A percentile compares a stretch with the other conserved stretches of the same genome.
Evolutionary conservation across 2,797 vertebrate genomes (phyloP).

Genomic region (Poecilia gillii): DNA sequence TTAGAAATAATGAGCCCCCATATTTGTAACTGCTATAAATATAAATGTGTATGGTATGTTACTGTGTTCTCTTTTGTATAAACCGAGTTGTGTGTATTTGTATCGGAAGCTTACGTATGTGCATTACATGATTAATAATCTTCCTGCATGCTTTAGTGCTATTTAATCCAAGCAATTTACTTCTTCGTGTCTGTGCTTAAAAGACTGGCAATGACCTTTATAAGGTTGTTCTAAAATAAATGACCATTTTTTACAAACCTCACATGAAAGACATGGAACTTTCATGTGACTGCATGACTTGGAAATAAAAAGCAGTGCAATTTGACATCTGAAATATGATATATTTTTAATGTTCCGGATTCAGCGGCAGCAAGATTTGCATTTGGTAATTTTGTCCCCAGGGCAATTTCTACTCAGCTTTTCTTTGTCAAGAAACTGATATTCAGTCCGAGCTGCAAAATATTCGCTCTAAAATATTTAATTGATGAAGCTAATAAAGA

Average conservation of each 20-base stretch:
- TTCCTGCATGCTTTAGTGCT: not conserved
- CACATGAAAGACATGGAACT: not conserved
- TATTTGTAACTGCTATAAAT: not conserved
- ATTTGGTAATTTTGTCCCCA: not conserved
- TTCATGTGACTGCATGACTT: too few relatives aligned
- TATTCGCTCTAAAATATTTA: constrained; percentile 34
- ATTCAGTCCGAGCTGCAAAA: constrained; percentile 6
- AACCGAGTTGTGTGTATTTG: not conserved
- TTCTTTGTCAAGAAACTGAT: constrained; percentile 8
- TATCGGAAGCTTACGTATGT: not conserved
- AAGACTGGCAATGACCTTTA: not conserved
- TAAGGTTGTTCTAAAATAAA: not conserved
- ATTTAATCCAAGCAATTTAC: not conserved
- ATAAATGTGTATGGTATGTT: not conserved
- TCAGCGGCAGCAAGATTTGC: not conserved
- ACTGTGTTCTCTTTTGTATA: constrained; percentile 1
- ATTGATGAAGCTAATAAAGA: constrained; percentile 54
- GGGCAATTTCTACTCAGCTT: not conserved
- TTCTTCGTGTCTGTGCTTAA: not conserved
- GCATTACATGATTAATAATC: not conserved
- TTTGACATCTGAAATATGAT: not conserved
- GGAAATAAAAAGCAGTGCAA: not conserved
- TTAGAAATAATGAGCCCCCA: constrained; percentile 7
- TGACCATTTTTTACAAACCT: not conserved
- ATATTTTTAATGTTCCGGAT: not conserved